Conservation (phyloP, 2,888 invertebrate genomes). For the Girardia tigrina region DNA sequence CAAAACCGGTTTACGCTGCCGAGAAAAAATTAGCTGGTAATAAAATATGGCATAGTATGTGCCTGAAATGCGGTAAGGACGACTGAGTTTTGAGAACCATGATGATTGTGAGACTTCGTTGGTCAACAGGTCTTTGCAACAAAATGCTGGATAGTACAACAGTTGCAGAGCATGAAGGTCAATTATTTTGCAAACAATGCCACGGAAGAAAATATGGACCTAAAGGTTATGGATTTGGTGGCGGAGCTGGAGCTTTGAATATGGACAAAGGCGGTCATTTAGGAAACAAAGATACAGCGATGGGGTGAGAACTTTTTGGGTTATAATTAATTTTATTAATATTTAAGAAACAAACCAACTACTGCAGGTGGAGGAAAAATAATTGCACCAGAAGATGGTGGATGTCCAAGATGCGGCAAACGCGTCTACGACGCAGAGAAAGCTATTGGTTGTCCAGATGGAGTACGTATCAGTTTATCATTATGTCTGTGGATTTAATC, state of each 20-base stretch:
- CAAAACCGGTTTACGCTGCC: conserved; percentile 53
- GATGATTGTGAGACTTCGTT: too few species aligned
- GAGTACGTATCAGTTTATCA: conserved; percentile 31
- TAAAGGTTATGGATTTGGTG: conserved; percentile 59
- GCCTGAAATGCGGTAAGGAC: conserved; percentile 53
- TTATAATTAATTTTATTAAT: neutral
- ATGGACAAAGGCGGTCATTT: conserved; percentile 49
- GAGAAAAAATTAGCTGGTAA: conserved; percentile 53
- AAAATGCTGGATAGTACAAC: conserved; percentile 52
- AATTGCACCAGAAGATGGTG: conserved; percentile 44
- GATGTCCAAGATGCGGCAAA: conserved; percentile 57
- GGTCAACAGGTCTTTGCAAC: conserved; percentile 50
- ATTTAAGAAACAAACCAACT: conserved; percentile 42
- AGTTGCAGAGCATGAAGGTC: conserved; percentile 80
- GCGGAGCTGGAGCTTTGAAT: conserved; percentile 50
- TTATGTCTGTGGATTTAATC: neutral
- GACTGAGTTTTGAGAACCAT: conserved; percentile 37
- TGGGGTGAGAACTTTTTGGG: conserved; percentile 10
- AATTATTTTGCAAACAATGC: conserved; percentile 79
- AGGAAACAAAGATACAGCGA: conserved; percentile 29
- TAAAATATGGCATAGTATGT: conserved; percentile 53
- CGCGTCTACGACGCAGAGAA: conserved; percentile 91
- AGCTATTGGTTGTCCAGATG: conserved; percentile 59
- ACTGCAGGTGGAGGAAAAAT: conserved; percentile 41
- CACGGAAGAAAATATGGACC: conserved; percentile 79